Evolutionary conservation across 1,140 invertebrate species (phyloP).

Genomic region (Drosophila watanabei): DNA sequence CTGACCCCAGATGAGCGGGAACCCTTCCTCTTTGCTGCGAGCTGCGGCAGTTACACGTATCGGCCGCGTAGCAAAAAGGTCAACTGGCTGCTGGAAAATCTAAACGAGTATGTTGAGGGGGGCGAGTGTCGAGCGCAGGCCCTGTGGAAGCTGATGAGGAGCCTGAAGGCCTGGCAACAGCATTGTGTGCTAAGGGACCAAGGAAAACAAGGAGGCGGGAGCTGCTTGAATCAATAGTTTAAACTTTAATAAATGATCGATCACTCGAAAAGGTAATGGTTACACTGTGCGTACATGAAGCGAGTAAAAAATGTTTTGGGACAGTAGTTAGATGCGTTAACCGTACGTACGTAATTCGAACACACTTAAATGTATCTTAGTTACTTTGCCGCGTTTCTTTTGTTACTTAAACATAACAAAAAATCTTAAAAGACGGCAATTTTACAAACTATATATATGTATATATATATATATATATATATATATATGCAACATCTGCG

Average conservation of each 20-base stretch:
- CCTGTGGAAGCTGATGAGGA: background rate
- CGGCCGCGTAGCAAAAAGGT: conserved; percentile 13
- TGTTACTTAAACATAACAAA: conserved; percentile 48
- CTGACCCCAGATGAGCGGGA: conserved; percentile 18
- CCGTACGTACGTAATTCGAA: conserved; percentile 41
- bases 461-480: background rate
- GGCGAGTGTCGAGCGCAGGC: background rate
- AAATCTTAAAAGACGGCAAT: conserved; percentile 16
- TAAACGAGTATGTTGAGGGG: background rate
- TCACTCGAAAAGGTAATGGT: conserved; percentile 23
- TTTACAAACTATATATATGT: conserved; percentile 31
- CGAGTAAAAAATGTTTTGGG: conserved; percentile 47
- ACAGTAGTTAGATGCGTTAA: conserved; percentile 37
- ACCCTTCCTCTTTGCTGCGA: conserved; percentile 20
- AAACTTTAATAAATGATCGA: conserved; percentile 46
- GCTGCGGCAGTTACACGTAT: conserved; percentile 6
- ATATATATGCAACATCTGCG: conserved; percentile 21
- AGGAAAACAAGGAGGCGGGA: background rate
- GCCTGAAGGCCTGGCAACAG: conserved; percentile 32
- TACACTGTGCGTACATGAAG: conserved; percentile 46
- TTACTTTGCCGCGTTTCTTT: conserved; percentile 28
- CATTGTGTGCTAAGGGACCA: background rate
- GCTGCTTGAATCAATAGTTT: conserved; percentile 5
- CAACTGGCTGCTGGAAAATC: conserved; percentile 18
- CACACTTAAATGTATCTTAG: conserved; percentile 16